Evolutionary conservation across 2,113 vertebrate species (phyloP).

Genomic region (Camarhynchus parvulus): DNA sequence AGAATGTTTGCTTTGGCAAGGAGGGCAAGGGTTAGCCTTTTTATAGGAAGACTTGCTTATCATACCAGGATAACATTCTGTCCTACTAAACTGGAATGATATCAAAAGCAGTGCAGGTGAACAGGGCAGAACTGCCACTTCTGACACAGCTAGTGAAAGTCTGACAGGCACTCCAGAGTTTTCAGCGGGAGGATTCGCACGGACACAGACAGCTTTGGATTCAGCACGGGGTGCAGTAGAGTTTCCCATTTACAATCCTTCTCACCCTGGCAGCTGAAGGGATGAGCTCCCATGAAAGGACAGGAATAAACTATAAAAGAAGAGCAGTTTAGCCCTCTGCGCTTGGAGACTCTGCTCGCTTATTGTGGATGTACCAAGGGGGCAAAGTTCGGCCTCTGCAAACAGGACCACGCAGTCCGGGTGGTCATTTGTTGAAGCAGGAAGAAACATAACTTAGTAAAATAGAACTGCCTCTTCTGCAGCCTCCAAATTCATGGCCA

Average conservation of each 20-base stretch:
- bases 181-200: fast-evolving
- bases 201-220: not conserved
- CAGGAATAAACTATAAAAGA: not conserved
- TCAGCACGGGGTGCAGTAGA: not conserved
- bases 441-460: not conserved
- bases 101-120: not conserved
- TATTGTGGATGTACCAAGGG: fast-evolving
- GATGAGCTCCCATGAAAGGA: not conserved
- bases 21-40: not conserved
- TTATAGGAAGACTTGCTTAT: not conserved
- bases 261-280: not conserved
- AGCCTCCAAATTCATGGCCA: fast-evolving
- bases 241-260: fast-evolving
- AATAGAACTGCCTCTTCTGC: not conserved
- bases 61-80: not conserved
- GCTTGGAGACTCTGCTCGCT: fast-evolving
- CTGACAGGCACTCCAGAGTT: not conserved
- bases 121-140: not conserved
- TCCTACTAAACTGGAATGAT: not conserved
- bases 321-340: not conserved
- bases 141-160: not conserved
- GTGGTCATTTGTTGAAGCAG: fast-evolving
- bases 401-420: fast-evolving
- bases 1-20: slow-evolving; percentile 21
- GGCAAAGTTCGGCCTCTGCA: not conserved